These are phyloP conservation scores for Palloptera scutellata DNA, from an alignment of 2,888 invertebrate genomes.

Conservation along the genomic window DNA sequence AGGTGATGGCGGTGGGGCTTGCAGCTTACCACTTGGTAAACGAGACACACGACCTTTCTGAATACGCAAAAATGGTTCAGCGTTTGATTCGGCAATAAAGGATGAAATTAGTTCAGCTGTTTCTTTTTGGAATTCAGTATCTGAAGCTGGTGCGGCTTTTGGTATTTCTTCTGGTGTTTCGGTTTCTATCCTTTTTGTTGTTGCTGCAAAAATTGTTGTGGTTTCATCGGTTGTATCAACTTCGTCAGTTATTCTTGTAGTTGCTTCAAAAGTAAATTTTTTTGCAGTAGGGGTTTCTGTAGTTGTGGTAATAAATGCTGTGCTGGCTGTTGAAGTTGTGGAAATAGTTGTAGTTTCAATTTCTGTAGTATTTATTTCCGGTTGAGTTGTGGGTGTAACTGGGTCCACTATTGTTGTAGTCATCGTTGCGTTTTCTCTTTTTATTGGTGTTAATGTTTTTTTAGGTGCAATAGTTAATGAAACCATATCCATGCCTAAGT, in stretches of 20 bases:
- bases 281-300: slow-evolving; percentile 45
- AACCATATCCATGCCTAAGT: slow-evolving; percentile 67
- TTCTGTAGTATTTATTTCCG: slow-evolving; percentile 19
- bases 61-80: slow-evolving; percentile 52
- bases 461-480: slow-evolving; percentile 45
- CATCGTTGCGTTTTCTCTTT: background rate
- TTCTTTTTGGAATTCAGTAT: slow-evolving; percentile 44
- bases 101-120: slow-evolving; percentile 54
- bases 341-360: slow-evolving; percentile 23
- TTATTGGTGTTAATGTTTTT: slow-evolving; percentile 25
- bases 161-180: slow-evolving; percentile 17
- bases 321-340: slow-evolving; percentile 35
- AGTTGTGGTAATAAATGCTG: slow-evolving; percentile 39
- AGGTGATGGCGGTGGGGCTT: slow-evolving; percentile 48
- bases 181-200: slow-evolving; percentile 37
- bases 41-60: slow-evolving; percentile 53
- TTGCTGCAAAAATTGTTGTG: slow-evolving; percentile 58
- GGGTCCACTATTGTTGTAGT: slow-evolving; percentile 9
- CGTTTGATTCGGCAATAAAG: slow-evolving; percentile 50
- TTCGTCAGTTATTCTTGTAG: background rate
- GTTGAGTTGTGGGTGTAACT: slow-evolving; percentile 25
- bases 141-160: slow-evolving; percentile 32
- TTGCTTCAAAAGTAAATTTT: slow-evolving; percentile 13
- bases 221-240: slow-evolving; percentile 33
- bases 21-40: slow-evolving; percentile 52